Evolutionary conservation across 1,140 invertebrate genomes (phyloP).

Genomic region (Drosophila bocqueti): DNA sequence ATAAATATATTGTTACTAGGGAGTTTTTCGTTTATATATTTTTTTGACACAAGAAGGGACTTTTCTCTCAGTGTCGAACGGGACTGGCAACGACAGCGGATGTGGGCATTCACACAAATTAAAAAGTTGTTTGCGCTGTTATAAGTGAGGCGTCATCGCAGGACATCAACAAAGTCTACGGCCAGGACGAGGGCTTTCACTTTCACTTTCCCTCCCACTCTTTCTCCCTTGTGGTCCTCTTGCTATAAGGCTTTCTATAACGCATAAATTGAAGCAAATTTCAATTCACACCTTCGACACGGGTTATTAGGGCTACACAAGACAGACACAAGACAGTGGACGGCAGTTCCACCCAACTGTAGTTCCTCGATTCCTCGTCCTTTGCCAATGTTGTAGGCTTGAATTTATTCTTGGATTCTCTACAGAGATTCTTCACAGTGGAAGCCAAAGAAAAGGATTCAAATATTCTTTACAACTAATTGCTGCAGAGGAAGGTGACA

Average conservation of each 20-base stretch:
- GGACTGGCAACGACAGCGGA: slow-evolving; percentile 48
- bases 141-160: slow-evolving; percentile 51
- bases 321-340: not conserved
- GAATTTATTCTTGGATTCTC: no score
- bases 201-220: not conserved
- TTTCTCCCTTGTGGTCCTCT: not conserved
- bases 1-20: not conserved
- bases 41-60: not conserved
- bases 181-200: slow-evolving; percentile 13
- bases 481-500: no score
- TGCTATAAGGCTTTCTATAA: not conserved
- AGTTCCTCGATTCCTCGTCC: no score
- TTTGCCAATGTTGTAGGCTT: no score
- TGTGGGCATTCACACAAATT: slow-evolving; percentile 17
- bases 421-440: no score
- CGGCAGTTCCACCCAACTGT: no score
- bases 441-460: no score
- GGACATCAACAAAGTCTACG: slow-evolving; percentile 31
- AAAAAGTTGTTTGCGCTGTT: slow-evolving; percentile 49
- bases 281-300: no score
- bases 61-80: slow-evolving; percentile 4
- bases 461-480: no score
- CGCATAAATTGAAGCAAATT: not conserved
- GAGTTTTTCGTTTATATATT: not conserved
- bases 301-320: slow-evolving; percentile 2